Percentiles rank a stretch among this genome's conserved stretches.
Evolutionary conservation across 2,888 invertebrate genomes (phyloP).

Genomic region (Platycheirus albimanus): DNA sequence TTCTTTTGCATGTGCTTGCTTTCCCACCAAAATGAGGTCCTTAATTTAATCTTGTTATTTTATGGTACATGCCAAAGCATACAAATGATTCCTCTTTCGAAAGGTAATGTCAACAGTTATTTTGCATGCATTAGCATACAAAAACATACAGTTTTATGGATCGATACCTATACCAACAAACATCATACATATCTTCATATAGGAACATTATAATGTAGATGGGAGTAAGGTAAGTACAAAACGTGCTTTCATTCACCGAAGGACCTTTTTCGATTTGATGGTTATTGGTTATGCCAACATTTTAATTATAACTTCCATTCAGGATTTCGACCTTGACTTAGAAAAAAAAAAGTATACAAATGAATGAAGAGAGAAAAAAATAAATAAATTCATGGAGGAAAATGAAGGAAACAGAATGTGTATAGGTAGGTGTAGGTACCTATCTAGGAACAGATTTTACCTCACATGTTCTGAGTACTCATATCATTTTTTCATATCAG

Average conservation of each 20-base stretch:
- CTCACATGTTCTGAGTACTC: too few relatives aligned
- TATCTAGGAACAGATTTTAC: too few relatives aligned
- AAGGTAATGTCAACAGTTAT: conserved; percentile 2
- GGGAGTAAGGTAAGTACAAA: too few relatives aligned
- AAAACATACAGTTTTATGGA: background rate
- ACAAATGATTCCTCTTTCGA: background rate
- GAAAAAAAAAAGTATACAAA: background rate
- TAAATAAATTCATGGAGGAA: background rate
- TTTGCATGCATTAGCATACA: background rate
- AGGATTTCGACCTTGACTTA: conserved; percentile 34
- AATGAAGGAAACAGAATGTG: background rate
- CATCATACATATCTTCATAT: too few relatives aligned
- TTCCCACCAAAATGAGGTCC: background rate
- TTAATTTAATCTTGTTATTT: background rate
- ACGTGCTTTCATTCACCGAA: conserved; percentile 3
- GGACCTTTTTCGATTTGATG: background rate
- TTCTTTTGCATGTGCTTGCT: background rate
- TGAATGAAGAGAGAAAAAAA: background rate
- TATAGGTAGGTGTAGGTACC: background rate
- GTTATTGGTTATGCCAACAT: conserved; percentile 21
- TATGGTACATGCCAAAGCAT: conserved; percentile 1
- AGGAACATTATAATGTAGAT: too few relatives aligned
- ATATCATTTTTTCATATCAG: background rate
- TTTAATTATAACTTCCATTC: conserved; percentile 32
- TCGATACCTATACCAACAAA: background rate